These are phyloP conservation scores for Spodoptera littoralis DNA, from an alignment of 2,888 invertebrate genomes.

Conservation along the genomic window DNA sequence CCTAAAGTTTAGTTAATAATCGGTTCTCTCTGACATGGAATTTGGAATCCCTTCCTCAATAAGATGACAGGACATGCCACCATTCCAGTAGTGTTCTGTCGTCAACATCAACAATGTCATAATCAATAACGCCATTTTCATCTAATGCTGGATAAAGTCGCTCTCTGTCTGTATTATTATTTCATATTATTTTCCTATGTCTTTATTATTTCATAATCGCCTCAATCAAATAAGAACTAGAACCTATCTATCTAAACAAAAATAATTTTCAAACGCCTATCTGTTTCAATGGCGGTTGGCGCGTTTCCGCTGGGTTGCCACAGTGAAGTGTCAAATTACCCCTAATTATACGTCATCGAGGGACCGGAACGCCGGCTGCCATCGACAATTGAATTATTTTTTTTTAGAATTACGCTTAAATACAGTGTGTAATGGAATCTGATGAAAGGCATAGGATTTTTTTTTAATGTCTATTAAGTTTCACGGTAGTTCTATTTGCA, in stretches of 20 bases:
- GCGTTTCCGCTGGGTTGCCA: conserved; percentile 62
- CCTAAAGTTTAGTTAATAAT: too few relatives aligned
- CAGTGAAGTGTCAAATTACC: conserved; percentile 71
- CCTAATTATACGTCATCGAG: conserved; percentile 68
- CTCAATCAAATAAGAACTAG: conserved; percentile 19
- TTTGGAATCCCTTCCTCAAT: not conserved
- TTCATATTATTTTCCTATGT: too few relatives aligned
- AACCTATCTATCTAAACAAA: conserved; percentile 42
- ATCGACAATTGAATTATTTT: conserved; percentile 62
- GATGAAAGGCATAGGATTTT: conserved; percentile 46
- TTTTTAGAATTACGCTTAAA: conserved; percentile 60
- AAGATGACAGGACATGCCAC: too few relatives aligned
- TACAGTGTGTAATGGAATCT: conserved; percentile 59
- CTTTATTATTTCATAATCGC: not conserved
- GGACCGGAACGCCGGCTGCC: conserved; percentile 64
- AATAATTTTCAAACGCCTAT: conserved; percentile 54
- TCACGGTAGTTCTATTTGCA: conserved; percentile 49
- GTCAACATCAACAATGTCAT: too few relatives aligned
- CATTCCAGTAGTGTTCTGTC: too few relatives aligned
- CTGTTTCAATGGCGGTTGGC: conserved; percentile 60
- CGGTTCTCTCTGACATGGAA: too few relatives aligned
- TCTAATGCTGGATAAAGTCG: too few relatives aligned
- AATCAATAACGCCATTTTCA: too few relatives aligned
- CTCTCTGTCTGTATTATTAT: too few relatives aligned
- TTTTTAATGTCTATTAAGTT: conserved; percentile 55